Evolutionary conservation across 2,888 invertebrate species (phyloP).

Genomic region (Meliscaeva auricollis): DNA sequence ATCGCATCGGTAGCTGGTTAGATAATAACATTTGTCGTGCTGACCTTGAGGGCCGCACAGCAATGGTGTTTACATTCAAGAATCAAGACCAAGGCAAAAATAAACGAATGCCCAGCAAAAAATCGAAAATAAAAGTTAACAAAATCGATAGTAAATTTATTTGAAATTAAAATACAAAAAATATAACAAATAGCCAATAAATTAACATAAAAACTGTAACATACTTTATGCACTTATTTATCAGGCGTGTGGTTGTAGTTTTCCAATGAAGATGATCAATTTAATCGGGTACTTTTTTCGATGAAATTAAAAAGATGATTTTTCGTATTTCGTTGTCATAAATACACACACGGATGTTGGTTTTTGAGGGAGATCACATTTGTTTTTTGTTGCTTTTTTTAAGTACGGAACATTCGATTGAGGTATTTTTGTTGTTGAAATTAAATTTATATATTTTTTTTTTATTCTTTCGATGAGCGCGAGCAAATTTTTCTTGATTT

Average conservation of each 20-base stretch:
- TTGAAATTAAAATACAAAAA: constrained; percentile 1
- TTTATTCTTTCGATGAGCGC: constrained; percentile 32
- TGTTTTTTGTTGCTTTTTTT: constrained; percentile 11
- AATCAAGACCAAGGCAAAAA: constrained; percentile 61
- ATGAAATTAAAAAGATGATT: background rate
- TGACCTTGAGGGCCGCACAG: constrained; percentile 51
- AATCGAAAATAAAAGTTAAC: constrained; percentile 3
- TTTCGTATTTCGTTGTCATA: constrained; percentile 40
- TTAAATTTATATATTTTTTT: constrained; percentile 13
- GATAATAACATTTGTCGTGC: constrained; percentile 46
- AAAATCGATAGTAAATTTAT: constrained; percentile 45
- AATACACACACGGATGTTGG: background rate
- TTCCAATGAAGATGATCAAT: background rate
- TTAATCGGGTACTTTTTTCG: background rate
- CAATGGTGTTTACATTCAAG: constrained; percentile 12
- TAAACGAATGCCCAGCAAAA: constrained; percentile 23
- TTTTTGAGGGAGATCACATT: constrained; percentile 23
- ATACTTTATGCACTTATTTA: constrained; percentile 41
- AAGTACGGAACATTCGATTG: constrained; percentile 44
- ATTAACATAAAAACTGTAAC: too few species aligned
- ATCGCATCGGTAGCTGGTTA: constrained; percentile 43
- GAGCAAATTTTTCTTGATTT: constrained; percentile 6
- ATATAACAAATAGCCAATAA: constrained; percentile 1
- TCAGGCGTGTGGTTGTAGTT: background rate
- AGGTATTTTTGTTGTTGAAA: constrained; percentile 51